Base-by-base conservation (phyloP, 2,797 vertebrate genomes). In the Siniperca scherzeri region DNA sequence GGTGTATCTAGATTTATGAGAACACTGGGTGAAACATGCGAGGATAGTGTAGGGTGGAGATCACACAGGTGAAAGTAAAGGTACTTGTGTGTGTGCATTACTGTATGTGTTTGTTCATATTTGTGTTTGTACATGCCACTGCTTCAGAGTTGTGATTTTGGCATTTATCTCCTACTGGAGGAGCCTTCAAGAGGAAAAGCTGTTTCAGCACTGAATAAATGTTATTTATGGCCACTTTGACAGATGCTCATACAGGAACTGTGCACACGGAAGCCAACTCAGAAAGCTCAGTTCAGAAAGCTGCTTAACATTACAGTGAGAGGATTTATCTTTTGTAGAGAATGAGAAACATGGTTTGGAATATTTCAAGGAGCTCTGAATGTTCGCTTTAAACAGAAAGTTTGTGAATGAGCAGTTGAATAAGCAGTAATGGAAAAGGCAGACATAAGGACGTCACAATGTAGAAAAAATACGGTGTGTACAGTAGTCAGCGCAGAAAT, bases 221-320 rank as follows among this genome's bases (percentile, higher is more conserved):
- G 62, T 91, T 91, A 92, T 93, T 93, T 90, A 92, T 90, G 80
- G 73, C 72, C 52, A 70, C 27, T 88, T 73, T 89, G 87, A 90
- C 90, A 89, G 83, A 89, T 75, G 71, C 82, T 91, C 82, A 87
- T 81, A 80, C 75, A 90, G 80, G 78, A 89, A 84, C 78, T 85
- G 36, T 71, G 67, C 71, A 86, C 70, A 89, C 62, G 16, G 79
- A 92, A 91, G 87, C 82, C 69, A 86, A 80, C 77, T 85, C 72
- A n/a, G n/a, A n/a, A n/a, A n/a, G n/a, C n/a, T n/a, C n/a, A n/a
- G 52, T 78, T 90, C 77, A 85, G 81, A 90, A 89, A 74, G 55
- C 57, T 77, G 70, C 71, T 69, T 69, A 64, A 66, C 42, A 77
- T 84, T 72, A 38, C 53, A 64, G n/a, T 50, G 57, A 72, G 76